Conservation (phyloP, 2,888 invertebrate species). For the Hydropsyche betteni region DNA sequence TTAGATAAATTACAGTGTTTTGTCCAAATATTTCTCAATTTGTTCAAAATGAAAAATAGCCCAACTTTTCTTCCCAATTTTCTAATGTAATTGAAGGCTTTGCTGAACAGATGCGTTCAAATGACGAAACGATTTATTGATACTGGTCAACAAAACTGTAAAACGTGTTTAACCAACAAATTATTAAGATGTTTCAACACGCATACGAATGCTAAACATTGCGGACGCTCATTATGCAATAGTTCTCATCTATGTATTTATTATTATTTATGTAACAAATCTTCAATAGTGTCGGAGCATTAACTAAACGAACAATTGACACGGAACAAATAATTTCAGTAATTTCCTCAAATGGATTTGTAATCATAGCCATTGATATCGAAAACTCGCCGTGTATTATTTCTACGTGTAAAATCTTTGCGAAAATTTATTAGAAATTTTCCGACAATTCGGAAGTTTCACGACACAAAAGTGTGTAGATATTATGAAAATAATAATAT, state of each 20-base stretch:
- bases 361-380: no score
- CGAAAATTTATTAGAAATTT: no score
- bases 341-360: no score
- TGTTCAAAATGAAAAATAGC: no score
- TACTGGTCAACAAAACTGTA: background rate
- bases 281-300: background rate
- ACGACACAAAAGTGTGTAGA: background rate
- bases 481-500: background rate
- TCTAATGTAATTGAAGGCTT: background rate
- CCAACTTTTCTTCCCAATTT: no score
- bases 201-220: background rate
- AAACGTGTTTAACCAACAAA: conserved; percentile 24
- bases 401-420: no score
- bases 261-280: conserved; percentile 13
- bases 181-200: conserved; percentile 21
- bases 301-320: conserved; percentile 1
- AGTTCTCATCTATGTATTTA: background rate
- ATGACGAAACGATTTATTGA: conserved; percentile 21
- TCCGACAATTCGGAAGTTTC: background rate
- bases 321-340: background rate
- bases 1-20: no score
- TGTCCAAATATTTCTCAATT: no score
- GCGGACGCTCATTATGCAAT: conserved; percentile 16
- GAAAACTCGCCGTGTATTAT: no score
- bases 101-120: background rate